These are phyloP conservation scores for Trichogramma pretiosum DNA, from an alignment of 1,140 invertebrate genomes.

Conservation along the genomic window DNA sequence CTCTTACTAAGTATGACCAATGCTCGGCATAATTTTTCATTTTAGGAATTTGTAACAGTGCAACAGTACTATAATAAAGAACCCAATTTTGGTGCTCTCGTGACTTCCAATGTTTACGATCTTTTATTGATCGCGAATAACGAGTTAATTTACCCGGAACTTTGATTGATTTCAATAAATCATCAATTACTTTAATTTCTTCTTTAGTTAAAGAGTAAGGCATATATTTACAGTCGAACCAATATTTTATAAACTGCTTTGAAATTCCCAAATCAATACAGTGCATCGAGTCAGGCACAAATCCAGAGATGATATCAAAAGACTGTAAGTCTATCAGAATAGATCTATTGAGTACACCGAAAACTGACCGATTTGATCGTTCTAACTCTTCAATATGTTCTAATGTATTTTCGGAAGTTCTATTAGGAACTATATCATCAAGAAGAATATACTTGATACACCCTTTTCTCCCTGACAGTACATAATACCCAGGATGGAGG, in stretches of 20 bases:
- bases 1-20: neutral
- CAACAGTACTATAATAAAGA: neutral
- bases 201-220: neutral
- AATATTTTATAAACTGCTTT: slow-evolving; percentile 5
- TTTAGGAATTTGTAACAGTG: neutral
- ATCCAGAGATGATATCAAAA: slow-evolving; percentile 9
- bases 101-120: slow-evolving; percentile 3
- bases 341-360: neutral
- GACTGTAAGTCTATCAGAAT: neutral
- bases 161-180: neutral
- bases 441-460: slow-evolving; percentile 2
- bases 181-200: neutral
- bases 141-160: neutral
- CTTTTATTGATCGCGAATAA: neutral
- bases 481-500: neutral
- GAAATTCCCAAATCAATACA: neutral
- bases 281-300: slow-evolving; percentile 12
- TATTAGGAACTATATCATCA: neutral
- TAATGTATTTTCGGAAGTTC: neutral
- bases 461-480: neutral
- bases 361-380: neutral
- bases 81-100: slow-evolving; percentile 10
- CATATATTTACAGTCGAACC: neutral
- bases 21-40: neutral
- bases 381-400: neutral